Percentiles rank a stretch among this genome's conserved stretches.
These are phyloP conservation scores for Tiliacea citrago DNA, from an alignment of 2,888 invertebrate species.

Conservation along the genomic window DNA sequence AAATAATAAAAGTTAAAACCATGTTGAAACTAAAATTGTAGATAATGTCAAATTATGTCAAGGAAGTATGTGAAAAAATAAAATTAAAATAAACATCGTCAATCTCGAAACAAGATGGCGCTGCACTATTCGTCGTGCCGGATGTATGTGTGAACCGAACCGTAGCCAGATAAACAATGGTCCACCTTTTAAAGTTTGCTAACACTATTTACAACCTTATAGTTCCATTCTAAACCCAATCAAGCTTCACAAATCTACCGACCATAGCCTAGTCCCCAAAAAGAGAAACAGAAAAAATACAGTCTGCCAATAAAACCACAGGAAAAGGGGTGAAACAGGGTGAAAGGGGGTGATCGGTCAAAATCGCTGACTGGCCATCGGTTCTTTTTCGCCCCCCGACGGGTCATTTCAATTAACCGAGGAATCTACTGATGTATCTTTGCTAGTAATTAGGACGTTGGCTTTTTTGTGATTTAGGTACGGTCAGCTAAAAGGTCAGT, in stretches of 20 bases:
- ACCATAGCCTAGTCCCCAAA: slow-evolving; percentile 9
- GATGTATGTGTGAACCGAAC: not conserved
- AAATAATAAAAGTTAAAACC: no score
- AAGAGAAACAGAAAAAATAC: slow-evolving; percentile 41
- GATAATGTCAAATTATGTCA: no score
- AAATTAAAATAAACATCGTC: no score
- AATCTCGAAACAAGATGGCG: no score
- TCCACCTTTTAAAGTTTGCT: not conserved
- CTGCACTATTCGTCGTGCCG: not conserved
- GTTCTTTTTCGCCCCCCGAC: slow-evolving; percentile 45
- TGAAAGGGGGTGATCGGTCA: slow-evolving; percentile 48
- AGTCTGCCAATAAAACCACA: slow-evolving; percentile 50
- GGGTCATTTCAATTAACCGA: slow-evolving; percentile 56
- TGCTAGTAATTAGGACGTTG: slow-evolving; percentile 33
- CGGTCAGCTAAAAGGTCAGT: not conserved
- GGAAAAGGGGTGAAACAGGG: slow-evolving; percentile 26
- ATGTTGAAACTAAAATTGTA: no score
- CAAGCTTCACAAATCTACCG: slow-evolving; percentile 6
- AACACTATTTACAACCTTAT: not conserved
- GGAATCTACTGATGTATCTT: slow-evolving; percentile 33
- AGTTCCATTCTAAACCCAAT: slow-evolving; percentile 17
- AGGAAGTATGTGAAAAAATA: no score
- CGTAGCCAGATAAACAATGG: not conserved
- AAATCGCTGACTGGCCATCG: slow-evolving; percentile 59
- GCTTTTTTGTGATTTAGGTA: slow-evolving; percentile 16